These are phyloP conservation scores for Gavialis gangeticus DNA, from an alignment of 2,113 vertebrate species.

Conservation along the genomic window DNA sequence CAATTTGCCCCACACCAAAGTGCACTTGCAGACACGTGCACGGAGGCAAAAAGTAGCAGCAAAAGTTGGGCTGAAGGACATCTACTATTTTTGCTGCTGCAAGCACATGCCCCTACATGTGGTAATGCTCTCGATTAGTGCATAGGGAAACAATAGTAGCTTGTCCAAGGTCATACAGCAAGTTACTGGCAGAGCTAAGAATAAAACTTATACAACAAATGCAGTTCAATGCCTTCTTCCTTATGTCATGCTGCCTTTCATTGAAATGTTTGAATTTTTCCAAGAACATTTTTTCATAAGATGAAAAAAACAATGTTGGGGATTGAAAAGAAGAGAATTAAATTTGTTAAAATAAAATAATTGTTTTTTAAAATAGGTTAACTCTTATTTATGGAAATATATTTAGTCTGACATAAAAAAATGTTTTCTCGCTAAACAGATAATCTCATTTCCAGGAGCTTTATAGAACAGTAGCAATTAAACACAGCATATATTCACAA, in stretches of 20 bases:
- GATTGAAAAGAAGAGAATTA: neutral
- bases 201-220: neutral
- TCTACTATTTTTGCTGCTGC: no score
- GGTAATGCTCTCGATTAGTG: no score
- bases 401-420: neutral
- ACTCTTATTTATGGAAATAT: neutral
- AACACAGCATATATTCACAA: neutral
- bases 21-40: no score
- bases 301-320: neutral
- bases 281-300: neutral
- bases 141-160: neutral
- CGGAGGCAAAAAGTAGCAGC: no score
- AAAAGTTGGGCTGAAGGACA: no score
- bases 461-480: constrained; percentile 16
- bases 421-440: neutral
- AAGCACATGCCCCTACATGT: no score
- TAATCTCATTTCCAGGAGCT: neutral
- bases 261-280: neutral
- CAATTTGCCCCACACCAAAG: no score
- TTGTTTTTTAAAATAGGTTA: constrained; percentile 13
- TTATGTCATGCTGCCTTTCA: neutral
- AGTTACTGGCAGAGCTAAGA: neutral
- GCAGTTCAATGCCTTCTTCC: neutral
- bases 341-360: neutral
- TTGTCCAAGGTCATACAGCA: neutral